Evolutionary conservation across 2,888 invertebrate genomes (phyloP), one percentile per base, ranked within the genome.

Genomic region (Ceraclea dissimilis): DNA sequence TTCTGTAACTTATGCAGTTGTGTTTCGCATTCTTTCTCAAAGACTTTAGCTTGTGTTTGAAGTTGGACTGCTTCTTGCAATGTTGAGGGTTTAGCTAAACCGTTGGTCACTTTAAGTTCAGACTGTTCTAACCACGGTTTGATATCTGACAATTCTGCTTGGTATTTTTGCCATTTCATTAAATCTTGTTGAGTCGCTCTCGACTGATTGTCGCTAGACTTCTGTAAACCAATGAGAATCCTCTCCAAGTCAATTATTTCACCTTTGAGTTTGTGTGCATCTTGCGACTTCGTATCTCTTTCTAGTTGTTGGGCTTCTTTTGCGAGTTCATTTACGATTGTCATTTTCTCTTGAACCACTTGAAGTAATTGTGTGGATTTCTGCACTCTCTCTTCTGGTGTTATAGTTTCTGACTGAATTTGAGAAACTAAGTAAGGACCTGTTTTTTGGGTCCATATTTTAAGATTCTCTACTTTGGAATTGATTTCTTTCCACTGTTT

Each of bases 41-140:
- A 86, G 58, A 82, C 79, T 71, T 78, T 82, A 22, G 86, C 85
- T 67, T 83, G 83, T 62, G 83, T 79, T 68, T 88, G 84, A 68
- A 91, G 78, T 64, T 86, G 81, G 60, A 84, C 78, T n/a, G 93
- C 93, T 75, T 96, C 93, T 61, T 84, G 79, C 52, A 94, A 74
- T 46, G 84, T 85, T 2, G 82, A 73, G 17, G 93, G 93, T 70
- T 90, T 92, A 4, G 86, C 81, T 8, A 84, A 70, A 20, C 84
- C 82, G 60, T 79, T 79, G 17, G 84, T 80, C 21, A 91, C 80
- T 73, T 86, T 88, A n/a, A 85, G 72, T 74, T 95, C 94, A 17
- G 90, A 89, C 68, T 89, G 82, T 69, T 93, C 90, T 55, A 96
- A 82, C 88, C 93, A 92, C 1, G 93, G 93, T 68, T 88, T 87